phyloP scores from a whole-genome alignment of 2,113 vertebrate genomes.

The Nothoprocta perdicaria region DNA sequence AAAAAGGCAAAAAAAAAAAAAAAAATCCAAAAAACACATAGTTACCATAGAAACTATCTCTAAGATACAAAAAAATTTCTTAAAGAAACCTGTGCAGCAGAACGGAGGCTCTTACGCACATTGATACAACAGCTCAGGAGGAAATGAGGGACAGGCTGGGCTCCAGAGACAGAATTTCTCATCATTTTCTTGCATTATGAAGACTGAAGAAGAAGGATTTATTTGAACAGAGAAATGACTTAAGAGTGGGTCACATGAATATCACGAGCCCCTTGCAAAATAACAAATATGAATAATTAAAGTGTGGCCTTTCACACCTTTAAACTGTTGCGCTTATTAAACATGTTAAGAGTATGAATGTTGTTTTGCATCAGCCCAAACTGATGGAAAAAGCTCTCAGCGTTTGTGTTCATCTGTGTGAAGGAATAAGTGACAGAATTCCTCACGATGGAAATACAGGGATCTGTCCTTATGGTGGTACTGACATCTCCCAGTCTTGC shows the following conservation, averaged over 20 bases:
- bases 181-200: background rate
- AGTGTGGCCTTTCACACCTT: background rate
- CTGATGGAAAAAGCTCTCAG: rapidly evolving
- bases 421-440: background rate
- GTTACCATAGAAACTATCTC: slow-evolving; percentile 60
- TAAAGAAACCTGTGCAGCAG: slow-evolving; percentile 3
- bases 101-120: background rate
- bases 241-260: background rate
- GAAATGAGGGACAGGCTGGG: background rate
- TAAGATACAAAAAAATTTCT: slow-evolving; percentile 36
- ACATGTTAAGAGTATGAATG: background rate
- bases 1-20: background rate
- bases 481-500: slow-evolving; percentile 36
- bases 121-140: background rate
- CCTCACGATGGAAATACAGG: slow-evolving; percentile 13
- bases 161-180: background rate
- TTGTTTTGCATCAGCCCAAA: background rate
- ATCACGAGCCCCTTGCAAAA: background rate
- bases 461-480: slow-evolving; percentile 4
- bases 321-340: background rate
- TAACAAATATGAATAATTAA: background rate
- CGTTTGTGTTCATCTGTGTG: background rate
- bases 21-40: background rate
- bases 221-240: background rate
- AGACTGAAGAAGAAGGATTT: background rate